Percentiles rank a stretch among this genome's conserved stretches.
Conservation (phyloP, 2,888 invertebrate genomes). For the Actias luna region DNA sequence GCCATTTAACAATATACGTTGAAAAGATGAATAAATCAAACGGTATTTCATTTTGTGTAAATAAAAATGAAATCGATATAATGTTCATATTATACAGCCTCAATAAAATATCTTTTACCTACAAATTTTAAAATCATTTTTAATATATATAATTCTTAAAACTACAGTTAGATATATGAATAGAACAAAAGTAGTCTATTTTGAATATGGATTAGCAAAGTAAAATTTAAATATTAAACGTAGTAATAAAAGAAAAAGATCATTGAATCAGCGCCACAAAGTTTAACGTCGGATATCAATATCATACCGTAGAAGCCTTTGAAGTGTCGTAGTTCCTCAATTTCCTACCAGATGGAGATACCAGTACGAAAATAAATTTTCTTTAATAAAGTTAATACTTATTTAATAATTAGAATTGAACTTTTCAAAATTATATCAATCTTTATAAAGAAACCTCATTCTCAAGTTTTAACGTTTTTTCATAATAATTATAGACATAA, state of each 20-base stretch:
- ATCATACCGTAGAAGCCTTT: conserved; percentile 66
- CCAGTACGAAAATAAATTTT: conserved; percentile 31
- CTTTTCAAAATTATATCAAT: no score
- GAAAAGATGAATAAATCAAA: no score
- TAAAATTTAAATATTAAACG: neutral
- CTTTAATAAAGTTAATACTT: neutral
- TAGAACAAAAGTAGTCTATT: neutral
- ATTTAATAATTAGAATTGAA: neutral
- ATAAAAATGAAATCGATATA: neutral
- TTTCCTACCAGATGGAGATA: conserved; percentile 58
- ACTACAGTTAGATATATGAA: neutral
- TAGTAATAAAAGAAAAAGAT: conserved; percentile 5
- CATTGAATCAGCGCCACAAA: conserved; percentile 43
- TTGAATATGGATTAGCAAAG: neutral
- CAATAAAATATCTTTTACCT: conserved; percentile 17
- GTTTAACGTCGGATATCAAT: conserved; percentile 50
- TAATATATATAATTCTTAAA: neutral
- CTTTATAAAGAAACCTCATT: neutral
- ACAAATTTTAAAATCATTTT: neutral
- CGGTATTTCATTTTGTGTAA: neutral
- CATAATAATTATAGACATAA: neutral
- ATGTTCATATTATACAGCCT: conserved; percentile 18
- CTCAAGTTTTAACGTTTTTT: neutral
- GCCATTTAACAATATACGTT: no score
- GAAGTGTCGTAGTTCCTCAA: conserved; percentile 47